Base-by-base conservation (phyloP, 1,140 invertebrate genomes). In the Drosophila ercepeae region DNA sequence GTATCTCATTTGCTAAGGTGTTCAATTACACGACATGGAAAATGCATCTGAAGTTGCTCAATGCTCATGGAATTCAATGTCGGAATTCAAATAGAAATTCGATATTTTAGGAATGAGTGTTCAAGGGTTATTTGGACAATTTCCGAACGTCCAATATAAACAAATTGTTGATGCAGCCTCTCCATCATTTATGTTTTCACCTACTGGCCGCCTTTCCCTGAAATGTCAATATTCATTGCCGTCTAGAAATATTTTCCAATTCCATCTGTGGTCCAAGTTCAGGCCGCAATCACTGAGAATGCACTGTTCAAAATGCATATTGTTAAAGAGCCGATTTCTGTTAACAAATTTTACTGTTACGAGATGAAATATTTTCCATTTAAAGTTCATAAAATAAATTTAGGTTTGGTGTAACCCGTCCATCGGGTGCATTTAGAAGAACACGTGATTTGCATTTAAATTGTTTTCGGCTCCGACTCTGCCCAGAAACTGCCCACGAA, bases 21-120 rank as follows among this genome's bases (percentile, higher is more conserved):
- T 84, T 84, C 70, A 65, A 84, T 83, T 83, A 75, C 70, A 58
- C 69, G 79, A 84, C 79, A 75, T 70, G 71, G 57, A 52, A 83
- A 75, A 63, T 69, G 72, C 78, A 82, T 68, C 67, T 68, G 45
- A 60, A 52, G 42, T 58, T 50, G 58, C 68, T 11, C 11, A 46
- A 68, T 63, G 7, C 61, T 67, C 42, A 41, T 16, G 16, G 39
- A 11, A n/a, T 54, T 70, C 49, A 50, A 73, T 83, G 70, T 61
- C 54, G 44, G 19, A 36, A 55, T 63, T 42, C n/a, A 18, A 49
- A 78, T 65, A 41, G 48, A 36, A 36, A 74, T 39, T 51, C 44
- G 49, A 72, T 72, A 72, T 21, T 11, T 9, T 4, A 23, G n/a
- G 19, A 49, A 65, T 36, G 39, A 65, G 65, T 65, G 46, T 27